Conservation (phyloP, 2,797 vertebrate species). For the Sciurus vulgaris region DNA sequence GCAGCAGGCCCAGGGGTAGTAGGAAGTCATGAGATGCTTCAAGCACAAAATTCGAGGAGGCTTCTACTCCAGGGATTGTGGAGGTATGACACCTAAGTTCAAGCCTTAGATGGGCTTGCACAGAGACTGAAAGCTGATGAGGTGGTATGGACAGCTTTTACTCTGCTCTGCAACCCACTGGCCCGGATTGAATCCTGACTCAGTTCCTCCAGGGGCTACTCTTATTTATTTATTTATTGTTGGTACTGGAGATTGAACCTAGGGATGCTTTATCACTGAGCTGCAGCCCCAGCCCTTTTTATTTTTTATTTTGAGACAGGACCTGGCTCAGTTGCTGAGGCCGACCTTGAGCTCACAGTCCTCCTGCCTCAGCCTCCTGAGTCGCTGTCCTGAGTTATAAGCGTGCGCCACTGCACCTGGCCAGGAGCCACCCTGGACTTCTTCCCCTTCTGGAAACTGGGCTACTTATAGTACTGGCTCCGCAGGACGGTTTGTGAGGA, state of each 20-base stretch:
- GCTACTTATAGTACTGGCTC: conserved; percentile 38
- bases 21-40: neutral
- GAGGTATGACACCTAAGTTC: neutral
- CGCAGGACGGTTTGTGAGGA: neutral
- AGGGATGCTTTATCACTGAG: too few species aligned
- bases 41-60: neutral
- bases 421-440: neutral
- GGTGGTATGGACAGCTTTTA: rapidly evolving
- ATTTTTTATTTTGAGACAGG: too few species aligned
- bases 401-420: too few species aligned
- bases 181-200: neutral
- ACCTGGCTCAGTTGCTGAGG: too few species aligned
- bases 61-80: neutral
- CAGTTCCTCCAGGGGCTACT: neutral
- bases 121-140: neutral
- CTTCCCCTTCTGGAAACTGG: conserved; percentile 25
- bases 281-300: too few species aligned
- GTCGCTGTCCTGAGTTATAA: too few species aligned
- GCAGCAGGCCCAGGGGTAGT: neutral
- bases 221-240: too few species aligned
- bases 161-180: neutral
- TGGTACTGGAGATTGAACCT: too few species aligned
- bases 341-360: too few species aligned
- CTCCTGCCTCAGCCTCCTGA: too few species aligned
- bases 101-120: neutral